These are phyloP conservation scores for Eupsilia transversa DNA, from an alignment of 2,888 invertebrate genomes.

Conservation along the genomic window DNA sequence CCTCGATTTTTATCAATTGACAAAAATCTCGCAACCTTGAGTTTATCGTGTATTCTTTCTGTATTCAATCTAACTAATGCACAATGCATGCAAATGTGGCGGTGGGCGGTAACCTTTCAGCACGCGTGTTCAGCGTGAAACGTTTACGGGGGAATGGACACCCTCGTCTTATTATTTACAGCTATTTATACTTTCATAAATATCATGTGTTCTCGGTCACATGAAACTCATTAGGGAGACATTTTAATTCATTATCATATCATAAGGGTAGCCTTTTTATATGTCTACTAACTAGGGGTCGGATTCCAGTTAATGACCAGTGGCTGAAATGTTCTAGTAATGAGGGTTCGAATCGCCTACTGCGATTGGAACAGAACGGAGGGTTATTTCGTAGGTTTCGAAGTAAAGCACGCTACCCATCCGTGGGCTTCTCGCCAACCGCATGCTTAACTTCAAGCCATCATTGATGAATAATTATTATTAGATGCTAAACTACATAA, in stretches of 20 bases:
- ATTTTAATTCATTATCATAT: slow-evolving; percentile 47
- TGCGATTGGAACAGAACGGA: background rate
- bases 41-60: slow-evolving; percentile 16
- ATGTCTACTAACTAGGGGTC: background rate
- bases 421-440: background rate
- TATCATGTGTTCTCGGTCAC: slow-evolving; percentile 48
- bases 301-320: background rate
- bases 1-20: slow-evolving; percentile 17
- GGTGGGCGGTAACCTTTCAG: slow-evolving; percentile 66
- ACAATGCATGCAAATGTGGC: slow-evolving; percentile 40
- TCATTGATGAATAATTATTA: background rate
- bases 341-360: too few species aligned
- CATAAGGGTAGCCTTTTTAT: slow-evolving; percentile 11
- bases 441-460: too few species aligned
- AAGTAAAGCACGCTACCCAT: background rate
- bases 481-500: background rate
- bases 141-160: slow-evolving; percentile 67
- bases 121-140: slow-evolving; percentile 51
- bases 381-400: background rate
- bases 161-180: slow-evolving; percentile 65
- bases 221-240: slow-evolving; percentile 53
- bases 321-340: background rate
- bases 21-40: slow-evolving; percentile 18
- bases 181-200: slow-evolving; percentile 61
- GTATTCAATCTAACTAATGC: slow-evolving; percentile 32